These are phyloP conservation scores for Anarhynchus alexandrinus DNA, from an alignment of 2,113 vertebrate species.

Conservation along the genomic window DNA sequence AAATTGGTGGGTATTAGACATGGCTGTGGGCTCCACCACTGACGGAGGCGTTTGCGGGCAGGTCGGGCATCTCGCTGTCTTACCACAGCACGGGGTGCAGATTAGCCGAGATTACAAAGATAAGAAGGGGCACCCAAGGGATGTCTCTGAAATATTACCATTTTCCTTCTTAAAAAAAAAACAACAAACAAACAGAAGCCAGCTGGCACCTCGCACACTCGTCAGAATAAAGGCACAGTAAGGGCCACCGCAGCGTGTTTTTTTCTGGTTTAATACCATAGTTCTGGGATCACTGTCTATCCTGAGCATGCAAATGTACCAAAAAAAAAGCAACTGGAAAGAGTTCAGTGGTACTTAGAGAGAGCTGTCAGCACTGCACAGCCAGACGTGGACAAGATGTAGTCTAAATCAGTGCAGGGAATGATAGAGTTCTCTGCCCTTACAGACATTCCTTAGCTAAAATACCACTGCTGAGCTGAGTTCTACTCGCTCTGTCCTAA, in stretches of 20 bases:
- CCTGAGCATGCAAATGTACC: neutral
- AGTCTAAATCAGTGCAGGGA: neutral
- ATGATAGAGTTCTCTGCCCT: neutral
- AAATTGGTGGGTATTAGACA: neutral
- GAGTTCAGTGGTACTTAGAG: neutral
- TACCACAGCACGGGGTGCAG: neutral
- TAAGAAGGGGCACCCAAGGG: neutral
- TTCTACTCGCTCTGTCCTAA: neutral
- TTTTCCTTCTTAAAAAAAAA: neutral
- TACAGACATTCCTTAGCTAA: neutral
- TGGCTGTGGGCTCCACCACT: neutral
- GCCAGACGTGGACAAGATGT: neutral
- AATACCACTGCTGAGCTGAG: neutral
- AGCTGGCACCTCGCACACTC: neutral
- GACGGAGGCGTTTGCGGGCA: neutral
- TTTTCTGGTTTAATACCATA: neutral
- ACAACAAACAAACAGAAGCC: neutral
- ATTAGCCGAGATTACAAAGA: neutral
- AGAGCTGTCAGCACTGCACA: neutral
- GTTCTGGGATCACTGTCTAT: neutral
- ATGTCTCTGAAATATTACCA: neutral
- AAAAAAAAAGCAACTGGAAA: neutral
- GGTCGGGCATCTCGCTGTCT: neutral
- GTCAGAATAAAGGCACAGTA: neutral
- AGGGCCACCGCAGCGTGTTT: neutral